These are phyloP conservation scores for Callinectes sapidus DNA, from an alignment of 2,888 invertebrate genomes.

Conservation along the genomic window DNA sequence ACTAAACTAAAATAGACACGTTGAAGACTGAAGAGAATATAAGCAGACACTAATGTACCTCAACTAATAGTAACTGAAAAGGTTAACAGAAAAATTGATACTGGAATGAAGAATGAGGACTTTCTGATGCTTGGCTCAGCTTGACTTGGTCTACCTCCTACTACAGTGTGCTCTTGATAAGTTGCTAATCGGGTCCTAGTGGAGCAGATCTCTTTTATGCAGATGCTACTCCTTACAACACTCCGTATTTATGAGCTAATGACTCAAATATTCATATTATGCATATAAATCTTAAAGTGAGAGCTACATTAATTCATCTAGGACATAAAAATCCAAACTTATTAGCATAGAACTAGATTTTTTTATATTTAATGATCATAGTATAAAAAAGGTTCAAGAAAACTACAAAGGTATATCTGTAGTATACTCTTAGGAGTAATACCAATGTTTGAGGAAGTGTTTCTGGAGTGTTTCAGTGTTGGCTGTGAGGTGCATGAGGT, in stretches of 20 bases:
- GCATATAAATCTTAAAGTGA: background rate
- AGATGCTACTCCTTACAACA: background rate
- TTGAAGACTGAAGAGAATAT: background rate
- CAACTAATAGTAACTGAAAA: constrained; percentile 16
- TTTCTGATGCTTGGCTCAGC: background rate
- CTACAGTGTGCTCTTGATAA: constrained; percentile 30
- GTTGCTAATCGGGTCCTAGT: constrained; percentile 35
- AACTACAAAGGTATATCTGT: background rate
- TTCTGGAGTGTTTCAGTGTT: constrained; percentile 14
- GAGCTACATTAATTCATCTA: background rate
- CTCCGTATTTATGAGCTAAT: background rate
- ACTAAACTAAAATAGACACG: constrained; percentile 24
- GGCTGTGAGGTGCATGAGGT: background rate
- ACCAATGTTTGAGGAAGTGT: background rate
- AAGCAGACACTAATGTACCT: background rate
- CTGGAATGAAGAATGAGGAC: constrained; percentile 16
- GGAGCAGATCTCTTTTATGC: background rate
- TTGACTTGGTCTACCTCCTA: constrained; percentile 5
- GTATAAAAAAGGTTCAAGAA: background rate
- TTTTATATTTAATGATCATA: background rate
- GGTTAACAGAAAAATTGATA: background rate
- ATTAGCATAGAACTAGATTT: background rate
- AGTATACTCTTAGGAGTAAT: background rate
- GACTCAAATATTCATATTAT: background rate
- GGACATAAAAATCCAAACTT: background rate